Conservation (phyloP, 2,888 invertebrate species). For the Metacarcinus magister region DNA sequence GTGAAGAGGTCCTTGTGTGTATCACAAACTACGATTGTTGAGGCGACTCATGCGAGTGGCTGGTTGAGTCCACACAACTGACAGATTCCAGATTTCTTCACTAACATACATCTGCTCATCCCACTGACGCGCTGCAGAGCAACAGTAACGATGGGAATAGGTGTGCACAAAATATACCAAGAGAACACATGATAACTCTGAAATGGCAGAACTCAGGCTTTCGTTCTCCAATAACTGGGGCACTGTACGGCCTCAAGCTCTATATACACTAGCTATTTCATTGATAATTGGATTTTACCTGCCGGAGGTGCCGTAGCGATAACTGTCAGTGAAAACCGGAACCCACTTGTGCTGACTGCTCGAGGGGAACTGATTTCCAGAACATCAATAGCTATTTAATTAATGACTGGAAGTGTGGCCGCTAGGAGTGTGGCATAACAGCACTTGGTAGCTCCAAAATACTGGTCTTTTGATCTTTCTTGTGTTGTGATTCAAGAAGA, state of each 20-base stretch:
- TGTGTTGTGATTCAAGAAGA: too few species aligned
- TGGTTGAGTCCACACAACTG: too few species aligned
- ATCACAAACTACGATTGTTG: too few species aligned
- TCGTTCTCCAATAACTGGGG: not conserved
- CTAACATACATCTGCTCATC: not conserved
- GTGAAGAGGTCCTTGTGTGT: too few species aligned
- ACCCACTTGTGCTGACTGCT: not conserved
- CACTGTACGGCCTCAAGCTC: not conserved
- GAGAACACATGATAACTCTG: slow-evolving; percentile 1
- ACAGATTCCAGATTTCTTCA: not conserved
- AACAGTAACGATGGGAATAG: not conserved
- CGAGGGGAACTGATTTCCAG: not conserved
- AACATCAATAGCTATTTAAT: not conserved
- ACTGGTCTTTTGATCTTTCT: too few species aligned
- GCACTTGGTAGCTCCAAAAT: not conserved
- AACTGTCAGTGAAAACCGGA: not conserved
- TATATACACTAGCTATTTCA: not conserved
- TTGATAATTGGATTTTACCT: not conserved
- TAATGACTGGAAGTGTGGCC: not conserved
- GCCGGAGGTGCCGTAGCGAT: not conserved
- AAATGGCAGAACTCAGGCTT: not conserved
- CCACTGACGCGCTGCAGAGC: not conserved
- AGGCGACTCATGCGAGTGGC: too few species aligned
- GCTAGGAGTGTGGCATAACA: not conserved
- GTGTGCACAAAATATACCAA: not conserved